These are phyloP conservation scores for Notarius quadriscutis DNA, from an alignment of 2,113 vertebrate genomes.

Conservation along the genomic window DNA sequence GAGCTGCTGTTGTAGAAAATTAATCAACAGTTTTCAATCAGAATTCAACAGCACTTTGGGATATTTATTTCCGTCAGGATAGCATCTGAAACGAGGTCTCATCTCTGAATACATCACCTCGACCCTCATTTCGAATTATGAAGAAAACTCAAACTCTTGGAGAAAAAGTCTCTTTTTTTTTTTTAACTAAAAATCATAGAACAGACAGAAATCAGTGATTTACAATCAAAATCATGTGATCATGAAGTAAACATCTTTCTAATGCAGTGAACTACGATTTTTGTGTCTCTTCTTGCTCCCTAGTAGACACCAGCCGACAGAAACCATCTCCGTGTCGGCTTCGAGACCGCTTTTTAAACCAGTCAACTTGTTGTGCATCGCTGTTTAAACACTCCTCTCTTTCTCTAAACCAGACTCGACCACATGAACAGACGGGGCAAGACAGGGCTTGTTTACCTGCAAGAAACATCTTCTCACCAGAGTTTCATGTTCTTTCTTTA, in stretches of 20 bases:
- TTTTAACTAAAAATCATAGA: too few species aligned
- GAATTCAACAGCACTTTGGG: not conserved
- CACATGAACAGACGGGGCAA: not conserved
- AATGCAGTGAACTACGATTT: not conserved
- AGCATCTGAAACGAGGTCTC: not conserved
- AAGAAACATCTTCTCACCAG: not conserved
- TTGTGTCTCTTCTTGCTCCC: not conserved
- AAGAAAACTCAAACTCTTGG: too few species aligned
- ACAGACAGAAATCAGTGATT: too few species aligned
- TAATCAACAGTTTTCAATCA: not conserved
- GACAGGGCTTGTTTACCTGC: conserved; percentile 15
- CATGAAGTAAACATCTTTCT: not conserved
- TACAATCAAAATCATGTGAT: not conserved
- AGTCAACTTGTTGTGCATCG: too few species aligned
- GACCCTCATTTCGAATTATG: too few species aligned
- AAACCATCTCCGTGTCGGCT: not conserved
- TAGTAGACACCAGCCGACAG: not conserved
- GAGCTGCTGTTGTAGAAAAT: not conserved
- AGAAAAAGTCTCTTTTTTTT: too few species aligned
- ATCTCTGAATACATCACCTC: not conserved
- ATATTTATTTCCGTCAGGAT: not conserved
- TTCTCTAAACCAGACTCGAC: not conserved
- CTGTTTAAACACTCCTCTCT: not conserved
- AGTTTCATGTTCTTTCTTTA: not conserved
- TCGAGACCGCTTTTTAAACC: not conserved